Conservation (phyloP, 1,140 invertebrate genomes). For the Caenorhabditis latens region DNA sequence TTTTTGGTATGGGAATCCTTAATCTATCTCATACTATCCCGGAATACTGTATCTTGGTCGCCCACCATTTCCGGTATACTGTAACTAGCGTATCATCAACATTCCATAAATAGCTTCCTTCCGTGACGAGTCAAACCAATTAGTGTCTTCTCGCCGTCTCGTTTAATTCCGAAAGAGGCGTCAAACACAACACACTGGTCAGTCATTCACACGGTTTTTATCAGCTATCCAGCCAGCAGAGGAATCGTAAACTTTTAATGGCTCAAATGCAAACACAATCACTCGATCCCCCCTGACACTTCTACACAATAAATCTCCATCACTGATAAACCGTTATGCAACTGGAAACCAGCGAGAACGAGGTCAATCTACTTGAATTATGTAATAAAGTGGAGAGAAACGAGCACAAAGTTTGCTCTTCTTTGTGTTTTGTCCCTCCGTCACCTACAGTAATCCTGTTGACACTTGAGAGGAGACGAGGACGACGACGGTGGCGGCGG, state of each 20-base stretch:
- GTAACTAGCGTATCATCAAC: not conserved
- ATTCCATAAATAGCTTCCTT: not conserved
- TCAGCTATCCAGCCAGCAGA: not conserved
- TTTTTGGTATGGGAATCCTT: too few relatives aligned
- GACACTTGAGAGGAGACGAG: not conserved
- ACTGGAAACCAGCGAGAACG: not conserved
- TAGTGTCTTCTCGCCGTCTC: not conserved
- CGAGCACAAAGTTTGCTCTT: constrained; percentile 11
- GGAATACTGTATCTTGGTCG: too few relatives aligned
- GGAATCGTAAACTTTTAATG: constrained; percentile 39
- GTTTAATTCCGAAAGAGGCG: not conserved
- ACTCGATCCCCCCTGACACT: not conserved
- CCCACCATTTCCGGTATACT: not conserved
- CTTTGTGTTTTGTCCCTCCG: not conserved
- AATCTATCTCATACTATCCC: too few relatives aligned
- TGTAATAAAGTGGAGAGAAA: not conserved
- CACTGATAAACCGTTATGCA: constrained; percentile 23
- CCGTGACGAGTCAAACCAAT: not conserved
- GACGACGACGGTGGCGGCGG: too few relatives aligned
- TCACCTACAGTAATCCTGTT: constrained; percentile 37
- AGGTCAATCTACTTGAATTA: constrained; percentile 41
- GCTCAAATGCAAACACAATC: constrained; percentile 19
- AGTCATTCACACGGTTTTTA: constrained; percentile 1
- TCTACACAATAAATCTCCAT: constrained; percentile 25
- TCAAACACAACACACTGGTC: constrained; percentile 23